Base-by-base conservation (phyloP, 2,113 vertebrate species). In the Myotis davidii region DNA sequence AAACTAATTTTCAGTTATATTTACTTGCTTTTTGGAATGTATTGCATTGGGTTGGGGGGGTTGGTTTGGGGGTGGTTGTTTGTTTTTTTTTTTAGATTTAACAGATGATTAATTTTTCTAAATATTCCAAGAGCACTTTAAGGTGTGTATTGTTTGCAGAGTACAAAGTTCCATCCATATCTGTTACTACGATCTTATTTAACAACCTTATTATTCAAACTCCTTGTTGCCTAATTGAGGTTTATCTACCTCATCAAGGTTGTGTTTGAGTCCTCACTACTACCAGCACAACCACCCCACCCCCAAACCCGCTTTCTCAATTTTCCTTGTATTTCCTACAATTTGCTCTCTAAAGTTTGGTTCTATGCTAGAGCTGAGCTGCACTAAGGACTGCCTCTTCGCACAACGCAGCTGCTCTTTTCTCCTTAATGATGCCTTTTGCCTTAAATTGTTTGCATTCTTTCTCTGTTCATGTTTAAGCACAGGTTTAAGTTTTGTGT, bases 101-200 rank as follows among this genome's bases (percentile, higher is more conserved):
- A 88, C 85, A 84, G 61, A 83, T 86, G 67, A 92, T 85, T 95
- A 56, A 17, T 81, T 94, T 90, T 93, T 70, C 91, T 88, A 88
- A 90, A 42, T 89, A 93, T 91, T 65, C 42, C 82, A 61, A 78
- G 20, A 86, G 67, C 32, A 59, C 29, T 97, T 96, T 64, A 64
- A 90, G 92, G 70, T 59, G 82, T 59, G n/a, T 48, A 39, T 54
- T 87, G 78, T 82, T 95, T 78, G 70, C 76, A 29, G n/a, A 92
- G 65, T 45, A 59, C 27, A 79, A 92, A 85, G 88, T 52, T 88
- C 82, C 65, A 54, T 18, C 69, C 25, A 0, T 87, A 76, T 69
- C 64, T 79, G 54, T 85, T 76, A 85, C 32, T 78, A 27, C 5
- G 3, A 88, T 79, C 73, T 96, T 85, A 90, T 32, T 32, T 74